Percentiles rank a stretch among this genome's conserved stretches.
Evolutionary conservation across 2,113 vertebrate genomes (phyloP).

Genomic region (Mormyrus lacerda): DNA sequence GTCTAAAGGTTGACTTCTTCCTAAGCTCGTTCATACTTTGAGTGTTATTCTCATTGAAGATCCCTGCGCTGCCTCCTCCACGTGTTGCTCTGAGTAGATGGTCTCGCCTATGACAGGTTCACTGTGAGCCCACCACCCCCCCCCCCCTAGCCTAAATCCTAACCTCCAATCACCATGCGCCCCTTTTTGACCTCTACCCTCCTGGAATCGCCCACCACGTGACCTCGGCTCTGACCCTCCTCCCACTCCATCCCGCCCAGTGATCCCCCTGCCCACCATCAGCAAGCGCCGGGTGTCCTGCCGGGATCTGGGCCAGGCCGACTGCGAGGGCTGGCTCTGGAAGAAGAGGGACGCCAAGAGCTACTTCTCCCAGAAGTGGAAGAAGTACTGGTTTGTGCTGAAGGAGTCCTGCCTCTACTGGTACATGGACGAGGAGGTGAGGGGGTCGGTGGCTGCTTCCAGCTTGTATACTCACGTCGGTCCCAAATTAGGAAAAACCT

Average conservation of each 20-base stretch:
- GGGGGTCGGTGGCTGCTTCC: not conserved
- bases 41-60: not conserved
- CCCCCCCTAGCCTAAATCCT: not conserved
- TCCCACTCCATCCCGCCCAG: not conserved
- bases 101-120: not conserved
- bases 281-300: slow-evolving; percentile 93
- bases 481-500: not conserved
- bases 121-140: not conserved
- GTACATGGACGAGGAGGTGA: slow-evolving; percentile 97
- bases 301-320: slow-evolving; percentile 91
- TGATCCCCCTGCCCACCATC: slow-evolving; percentile 78
- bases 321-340: slow-evolving; percentile 98
- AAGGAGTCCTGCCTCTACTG: slow-evolving; percentile 95
- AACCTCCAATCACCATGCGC: not conserved
- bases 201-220: not conserved
- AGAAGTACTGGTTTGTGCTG: slow-evolving; percentile 94
- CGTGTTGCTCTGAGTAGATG: not conserved
- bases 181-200: not conserved
- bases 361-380: slow-evolving; percentile 93
- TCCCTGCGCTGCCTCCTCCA: not conserved
- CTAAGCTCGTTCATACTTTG: not conserved
- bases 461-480: not conserved
- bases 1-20: not conserved
- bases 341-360: slow-evolving; percentile 97
- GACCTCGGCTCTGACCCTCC: not conserved